A percentile compares a stretch with the other conserved stretches of the same genome.
Conservation (phyloP, 1,140 invertebrate genomes). For the Tetramorium alpestre region DNA sequence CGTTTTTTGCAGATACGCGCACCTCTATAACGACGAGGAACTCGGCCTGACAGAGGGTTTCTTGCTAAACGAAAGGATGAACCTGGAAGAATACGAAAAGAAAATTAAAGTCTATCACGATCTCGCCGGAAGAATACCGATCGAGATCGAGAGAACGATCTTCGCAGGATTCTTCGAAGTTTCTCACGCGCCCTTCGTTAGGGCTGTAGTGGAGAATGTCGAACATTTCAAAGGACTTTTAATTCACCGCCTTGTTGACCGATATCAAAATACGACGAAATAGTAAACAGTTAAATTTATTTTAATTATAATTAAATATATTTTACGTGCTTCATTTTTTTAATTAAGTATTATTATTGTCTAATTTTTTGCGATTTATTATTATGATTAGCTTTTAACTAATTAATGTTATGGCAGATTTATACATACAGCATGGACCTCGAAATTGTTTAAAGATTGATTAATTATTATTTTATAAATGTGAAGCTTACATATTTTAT, state of each 20-base stretch:
- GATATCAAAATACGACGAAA: slow-evolving; percentile 92
- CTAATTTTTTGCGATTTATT: too few species aligned
- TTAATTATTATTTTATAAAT: background rate
- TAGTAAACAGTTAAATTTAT: slow-evolving; percentile 86
- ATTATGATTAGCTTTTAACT: background rate
- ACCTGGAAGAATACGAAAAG: slow-evolving; percentile 89
- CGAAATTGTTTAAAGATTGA: slow-evolving; percentile 10
- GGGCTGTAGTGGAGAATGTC: slow-evolving; percentile 89
- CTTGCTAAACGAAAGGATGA: slow-evolving; percentile 87
- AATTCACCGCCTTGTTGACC: slow-evolving; percentile 89
- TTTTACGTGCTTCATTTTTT: background rate
- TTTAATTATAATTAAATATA: background rate
- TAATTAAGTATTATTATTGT: background rate
- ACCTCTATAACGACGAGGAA: slow-evolving; percentile 85
- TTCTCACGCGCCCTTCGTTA: slow-evolving; percentile 92
- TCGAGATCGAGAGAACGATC: slow-evolving; percentile 89
- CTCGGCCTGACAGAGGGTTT: slow-evolving; percentile 89
- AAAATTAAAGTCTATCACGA: slow-evolving; percentile 89
- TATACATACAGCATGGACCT: too few species aligned
- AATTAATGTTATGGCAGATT: background rate
- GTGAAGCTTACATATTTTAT: background rate
- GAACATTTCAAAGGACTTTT: slow-evolving; percentile 90
- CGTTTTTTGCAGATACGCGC: slow-evolving; percentile 70
- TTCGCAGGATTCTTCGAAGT: slow-evolving; percentile 96
- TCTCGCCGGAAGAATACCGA: slow-evolving; percentile 88